These are phyloP conservation scores for Chionoecetes opilio DNA, from an alignment of 1,140 invertebrate genomes.

Conservation along the genomic window DNA sequence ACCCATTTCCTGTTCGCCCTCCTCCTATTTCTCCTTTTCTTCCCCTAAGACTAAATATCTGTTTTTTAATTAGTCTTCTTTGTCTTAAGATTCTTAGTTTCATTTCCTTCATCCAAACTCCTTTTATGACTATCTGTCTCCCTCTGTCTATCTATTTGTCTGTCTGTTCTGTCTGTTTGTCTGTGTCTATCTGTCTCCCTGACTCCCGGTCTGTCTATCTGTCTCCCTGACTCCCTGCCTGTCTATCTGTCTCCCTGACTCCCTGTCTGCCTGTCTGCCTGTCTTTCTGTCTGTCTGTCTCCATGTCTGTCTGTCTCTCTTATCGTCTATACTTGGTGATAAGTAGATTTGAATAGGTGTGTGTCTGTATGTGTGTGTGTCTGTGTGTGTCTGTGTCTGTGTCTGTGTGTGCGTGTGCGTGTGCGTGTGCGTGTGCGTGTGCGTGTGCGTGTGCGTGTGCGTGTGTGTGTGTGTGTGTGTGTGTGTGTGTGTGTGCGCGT, in stretches of 20 bases:
- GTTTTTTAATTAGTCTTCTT: not conserved
- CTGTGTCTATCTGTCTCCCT: conserved; percentile 18
- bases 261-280: too few species aligned
- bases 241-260: not conserved
- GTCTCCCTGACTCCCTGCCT: not conserved
- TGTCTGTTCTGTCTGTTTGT: too few species aligned
- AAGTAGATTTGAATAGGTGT: not conserved
- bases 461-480: conserved; percentile 49
- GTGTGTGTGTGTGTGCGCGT: not conserved
- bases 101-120: not conserved
- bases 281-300: conserved; percentile 38
- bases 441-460: conserved; percentile 53
- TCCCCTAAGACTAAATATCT: not conserved
- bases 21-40: not conserved
- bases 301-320: not conserved
- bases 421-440: conserved; percentile 42
- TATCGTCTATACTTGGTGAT: not conserved
- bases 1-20: not conserved
- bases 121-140: not conserved
- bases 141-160: too few species aligned
- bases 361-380: not conserved
- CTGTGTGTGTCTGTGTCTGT: conserved; percentile 44
- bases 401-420: conserved; percentile 54
- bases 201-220: not conserved
- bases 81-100: not conserved